phyloP scores from a whole-genome alignment of 2,113 vertebrate species.

The Dasypus novemcinctus region DNA sequence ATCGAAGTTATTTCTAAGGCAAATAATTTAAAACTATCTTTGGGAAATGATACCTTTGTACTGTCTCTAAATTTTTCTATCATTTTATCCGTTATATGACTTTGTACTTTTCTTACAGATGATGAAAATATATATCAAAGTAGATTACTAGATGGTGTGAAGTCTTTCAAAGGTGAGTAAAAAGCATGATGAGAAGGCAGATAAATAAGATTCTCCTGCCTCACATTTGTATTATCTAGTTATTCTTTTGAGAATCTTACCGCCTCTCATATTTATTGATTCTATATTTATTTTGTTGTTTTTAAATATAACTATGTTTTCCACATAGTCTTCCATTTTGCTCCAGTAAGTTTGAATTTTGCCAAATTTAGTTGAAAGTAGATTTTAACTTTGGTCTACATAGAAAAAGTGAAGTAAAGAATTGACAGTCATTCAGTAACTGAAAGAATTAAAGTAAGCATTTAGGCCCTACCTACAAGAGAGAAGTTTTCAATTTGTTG shows the following conservation, averaged over 20 bases:
- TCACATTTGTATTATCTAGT: not conserved
- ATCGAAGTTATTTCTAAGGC: not conserved
- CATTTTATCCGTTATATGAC: not conserved
- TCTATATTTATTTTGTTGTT: not conserved
- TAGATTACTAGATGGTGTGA: slow-evolving; percentile 20
- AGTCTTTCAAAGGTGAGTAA: slow-evolving; percentile 27
- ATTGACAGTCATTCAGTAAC: not conserved
- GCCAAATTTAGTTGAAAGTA: slow-evolving; percentile 11
- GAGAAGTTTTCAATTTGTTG: not conserved
- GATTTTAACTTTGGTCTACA: slow-evolving; percentile 5
- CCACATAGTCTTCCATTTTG: slow-evolving; percentile 27
- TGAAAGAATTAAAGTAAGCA: not conserved
- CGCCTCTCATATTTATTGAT: not conserved
- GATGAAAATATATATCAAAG: slow-evolving; percentile 22
- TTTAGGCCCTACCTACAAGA: not conserved
- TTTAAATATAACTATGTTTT: not conserved
- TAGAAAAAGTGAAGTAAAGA: slow-evolving; percentile 1
- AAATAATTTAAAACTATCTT: not conserved
- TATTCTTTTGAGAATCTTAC: not conserved
- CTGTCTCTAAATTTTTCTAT: not conserved
- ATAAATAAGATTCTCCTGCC: not conserved
- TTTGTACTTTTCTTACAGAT: slow-evolving; percentile 17
- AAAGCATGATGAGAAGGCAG: not conserved
- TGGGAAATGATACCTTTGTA: not conserved
- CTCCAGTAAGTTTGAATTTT: not conserved